Evolutionary conservation across 2,113 vertebrate species (phyloP), one percentile per base, ranked within the genome.

Genomic region (Ceratotherium simum): DNA sequence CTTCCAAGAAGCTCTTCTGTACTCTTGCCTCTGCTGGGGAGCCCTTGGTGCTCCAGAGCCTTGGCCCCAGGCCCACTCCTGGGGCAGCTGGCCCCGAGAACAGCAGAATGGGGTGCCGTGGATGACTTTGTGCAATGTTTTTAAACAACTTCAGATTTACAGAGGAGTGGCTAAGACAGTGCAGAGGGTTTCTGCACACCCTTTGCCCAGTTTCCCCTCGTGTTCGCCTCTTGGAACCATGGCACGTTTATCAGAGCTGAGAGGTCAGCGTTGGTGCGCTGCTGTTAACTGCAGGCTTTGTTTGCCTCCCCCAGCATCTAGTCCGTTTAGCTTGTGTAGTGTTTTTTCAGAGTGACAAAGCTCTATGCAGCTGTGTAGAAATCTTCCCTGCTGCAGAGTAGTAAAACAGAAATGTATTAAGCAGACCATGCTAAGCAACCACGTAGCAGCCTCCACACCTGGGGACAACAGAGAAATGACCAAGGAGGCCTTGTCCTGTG

Each of bases 141-240:
- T 20, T 10, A 72, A 58, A 23, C 62, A 33, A 18, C 11, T 65
- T 54, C 6, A 33, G 36, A 2, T 46, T 80, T 33, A 60, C 20
- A 21, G 39, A 2, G 33, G 39, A 54, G 48, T 18, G 39, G 42
- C 75, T 31, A 4, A 54, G 73, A 6, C 1, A 11, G 13, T 18
- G 23, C 3, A 1, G 29, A 67, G 70, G 9, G 67, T 48, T 48
- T 58, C 54, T 20, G 12, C 14, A 1, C 3, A 16, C 27, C 48
- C 27, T 36, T 36, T 39, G 0, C 54, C n/a, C 23, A 31, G 23
- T 51, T 8, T 51, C 42, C 54, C 79, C n/a, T 31, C 3, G 0
- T 10, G 42, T 14, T 3, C 0, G 65, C 0, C 0, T 33, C 60
- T 67, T 21, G 0, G 9, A 33, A 21, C 60, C 7, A 2, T 3